Evolutionary conservation across 2,888 invertebrate species (phyloP).

Genomic region (Petrophora chlorosata): DNA sequence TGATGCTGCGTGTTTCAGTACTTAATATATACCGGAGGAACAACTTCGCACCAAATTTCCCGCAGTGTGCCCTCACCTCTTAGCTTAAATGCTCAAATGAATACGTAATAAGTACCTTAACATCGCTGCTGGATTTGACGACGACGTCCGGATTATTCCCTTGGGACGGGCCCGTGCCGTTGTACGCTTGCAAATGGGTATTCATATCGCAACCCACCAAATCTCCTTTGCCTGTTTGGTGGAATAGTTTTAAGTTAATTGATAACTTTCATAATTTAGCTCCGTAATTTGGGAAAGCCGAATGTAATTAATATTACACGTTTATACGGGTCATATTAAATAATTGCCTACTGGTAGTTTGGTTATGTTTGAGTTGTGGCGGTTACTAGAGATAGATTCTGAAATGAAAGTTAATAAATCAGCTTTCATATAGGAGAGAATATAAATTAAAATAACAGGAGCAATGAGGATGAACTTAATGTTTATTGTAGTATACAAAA

Average conservation of each 20-base stretch:
- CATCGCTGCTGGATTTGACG: constrained; percentile 97
- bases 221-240: constrained; percentile 94
- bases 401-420: too few species aligned
- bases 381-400: too few species aligned
- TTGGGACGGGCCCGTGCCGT: constrained; percentile 84
- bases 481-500: too few species aligned
- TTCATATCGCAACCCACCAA: constrained; percentile 96
- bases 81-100: constrained; percentile 22
- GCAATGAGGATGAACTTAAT: too few species aligned
- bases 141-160: constrained; percentile 89
- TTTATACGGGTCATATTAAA: too few species aligned
- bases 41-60: background rate
- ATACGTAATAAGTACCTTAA: constrained; percentile 81
- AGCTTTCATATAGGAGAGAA: too few species aligned
- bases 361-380: too few species aligned
- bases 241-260: constrained; percentile 39
- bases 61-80: background rate
- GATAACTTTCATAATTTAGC: constrained; percentile 18
- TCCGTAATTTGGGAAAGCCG: background rate
- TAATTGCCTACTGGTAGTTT: too few species aligned
- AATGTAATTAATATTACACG: too few species aligned
- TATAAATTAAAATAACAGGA: too few species aligned
- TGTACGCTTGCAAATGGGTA: constrained; percentile 88
- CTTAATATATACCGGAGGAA: background rate
- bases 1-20: too few species aligned